Evolutionary conservation across 2,113 vertebrate species (phyloP).

Genomic region (Dolichallabes microphthalmus): DNA sequence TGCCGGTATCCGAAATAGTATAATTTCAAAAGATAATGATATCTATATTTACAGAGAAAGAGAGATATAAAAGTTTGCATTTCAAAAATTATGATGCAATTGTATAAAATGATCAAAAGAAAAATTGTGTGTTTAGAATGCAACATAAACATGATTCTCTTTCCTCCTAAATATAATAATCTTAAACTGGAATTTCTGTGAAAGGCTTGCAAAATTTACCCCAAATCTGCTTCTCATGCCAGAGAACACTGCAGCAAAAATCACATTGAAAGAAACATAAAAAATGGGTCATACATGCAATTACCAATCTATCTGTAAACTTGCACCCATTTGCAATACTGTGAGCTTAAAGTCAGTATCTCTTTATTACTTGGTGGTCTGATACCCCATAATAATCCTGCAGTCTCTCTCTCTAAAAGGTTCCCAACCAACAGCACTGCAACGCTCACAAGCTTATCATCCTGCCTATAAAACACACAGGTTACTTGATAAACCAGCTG

Average conservation of each 20-base stretch:
- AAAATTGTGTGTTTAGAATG: background rate
- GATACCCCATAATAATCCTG: background rate
- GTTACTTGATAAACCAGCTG: background rate
- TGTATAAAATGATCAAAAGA: background rate
- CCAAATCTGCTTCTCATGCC: background rate
- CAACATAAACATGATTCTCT: background rate
- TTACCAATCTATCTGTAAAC: background rate
- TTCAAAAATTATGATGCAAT: conserved; percentile 39
- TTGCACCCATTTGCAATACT: background rate
- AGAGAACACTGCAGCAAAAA: background rate
- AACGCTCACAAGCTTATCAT: conserved; percentile 7
- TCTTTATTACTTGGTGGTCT: background rate
- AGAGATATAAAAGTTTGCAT: conserved; percentile 5
- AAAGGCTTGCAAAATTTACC: background rate
- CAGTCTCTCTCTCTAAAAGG: background rate
- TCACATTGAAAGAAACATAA: background rate
- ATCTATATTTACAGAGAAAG: background rate
- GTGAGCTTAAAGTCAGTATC: conserved; percentile 2
- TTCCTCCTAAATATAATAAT: background rate
- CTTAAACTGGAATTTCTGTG: background rate
- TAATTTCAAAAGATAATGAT: background rate
- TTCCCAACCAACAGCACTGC: background rate
- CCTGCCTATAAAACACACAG: conserved; percentile 5
- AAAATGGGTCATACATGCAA: background rate
- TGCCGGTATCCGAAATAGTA: background rate